These are phyloP conservation scores for Neelides sp. DNA, from an alignment of 1,140 invertebrate species.

Conservation along the genomic window DNA sequence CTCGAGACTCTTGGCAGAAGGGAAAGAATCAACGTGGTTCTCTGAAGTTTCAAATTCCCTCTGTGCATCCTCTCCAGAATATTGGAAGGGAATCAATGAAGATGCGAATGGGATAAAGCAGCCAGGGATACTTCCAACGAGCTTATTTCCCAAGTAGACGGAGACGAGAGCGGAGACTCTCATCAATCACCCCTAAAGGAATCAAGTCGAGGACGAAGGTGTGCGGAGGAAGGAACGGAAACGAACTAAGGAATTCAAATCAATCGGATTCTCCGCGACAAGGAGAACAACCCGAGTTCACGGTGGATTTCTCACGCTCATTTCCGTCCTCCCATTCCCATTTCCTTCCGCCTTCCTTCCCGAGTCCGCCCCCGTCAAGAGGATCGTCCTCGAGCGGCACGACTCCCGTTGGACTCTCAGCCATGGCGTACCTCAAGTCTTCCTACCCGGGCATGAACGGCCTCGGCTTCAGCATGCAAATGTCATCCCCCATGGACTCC, in stretches of 20 bases:
- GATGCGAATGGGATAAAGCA: no score
- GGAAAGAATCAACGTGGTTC: no score
- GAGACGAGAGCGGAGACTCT: background rate
- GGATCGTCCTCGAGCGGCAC: slow-evolving; percentile 31
- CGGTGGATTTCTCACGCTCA: slow-evolving; percentile 31
- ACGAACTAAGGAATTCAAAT: background rate
- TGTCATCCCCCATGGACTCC: slow-evolving; percentile 24
- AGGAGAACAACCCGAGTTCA: slow-evolving; percentile 18
- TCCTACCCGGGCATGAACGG: slow-evolving; percentile 31
- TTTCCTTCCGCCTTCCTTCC: slow-evolving; percentile 31
- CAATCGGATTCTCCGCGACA: background rate
- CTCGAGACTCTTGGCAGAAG: no score
- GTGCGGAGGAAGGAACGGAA: background rate
- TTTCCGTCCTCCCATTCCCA: slow-evolving; percentile 30
- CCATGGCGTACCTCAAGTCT: slow-evolving; percentile 31
- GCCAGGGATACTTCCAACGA: no score
- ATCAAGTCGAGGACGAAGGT: background rate
- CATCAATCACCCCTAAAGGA: background rate
- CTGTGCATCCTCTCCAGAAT: no score
- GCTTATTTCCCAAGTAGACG: background rate
- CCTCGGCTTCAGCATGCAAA: slow-evolving; percentile 27
- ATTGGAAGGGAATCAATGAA: no score
- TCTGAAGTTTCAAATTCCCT: no score
- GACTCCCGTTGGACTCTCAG: slow-evolving; percentile 29
- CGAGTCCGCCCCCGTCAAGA: slow-evolving; percentile 29